Conservation (phyloP, 1,140 invertebrate species). For the Panagrolaimus sp. region DNA sequence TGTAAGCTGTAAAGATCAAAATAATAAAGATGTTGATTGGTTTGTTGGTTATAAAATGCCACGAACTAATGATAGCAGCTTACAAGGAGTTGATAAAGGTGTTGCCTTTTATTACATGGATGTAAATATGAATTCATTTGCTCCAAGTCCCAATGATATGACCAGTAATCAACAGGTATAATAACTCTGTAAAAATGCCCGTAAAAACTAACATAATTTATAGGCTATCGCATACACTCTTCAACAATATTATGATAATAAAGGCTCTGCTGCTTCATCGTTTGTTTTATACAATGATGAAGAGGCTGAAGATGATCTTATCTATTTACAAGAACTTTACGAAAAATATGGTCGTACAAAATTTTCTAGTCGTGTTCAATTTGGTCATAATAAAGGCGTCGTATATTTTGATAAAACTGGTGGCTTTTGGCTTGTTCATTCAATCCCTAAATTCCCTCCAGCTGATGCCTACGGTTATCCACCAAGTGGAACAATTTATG, state of each 20-base stretch:
- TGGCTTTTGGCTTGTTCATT: constrained; percentile 41
- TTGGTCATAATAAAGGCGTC: constrained; percentile 29
- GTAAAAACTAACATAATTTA: neutral
- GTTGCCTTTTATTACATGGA: constrained; percentile 40
- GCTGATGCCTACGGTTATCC: constrained; percentile 32
- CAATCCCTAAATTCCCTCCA: constrained; percentile 35
- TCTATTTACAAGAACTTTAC: too few relatives aligned
- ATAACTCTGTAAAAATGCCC: neutral
- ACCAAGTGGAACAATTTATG: constrained; percentile 26
- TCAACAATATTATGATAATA: constrained; percentile 31
- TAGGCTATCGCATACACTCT: constrained; percentile 42
- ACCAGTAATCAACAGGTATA: constrained; percentile 28
- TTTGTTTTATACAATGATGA: constrained; percentile 43
- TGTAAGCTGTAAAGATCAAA: constrained; percentile 39
- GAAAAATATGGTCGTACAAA: too few relatives aligned
- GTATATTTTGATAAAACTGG: constrained; percentile 29
- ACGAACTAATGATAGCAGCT: constrained; percentile 16
- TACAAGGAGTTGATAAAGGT: constrained; percentile 25
- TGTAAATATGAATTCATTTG: constrained; percentile 26
- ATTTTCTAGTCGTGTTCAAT: too few relatives aligned
- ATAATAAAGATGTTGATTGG: constrained; percentile 36
- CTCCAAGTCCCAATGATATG: constrained; percentile 22
- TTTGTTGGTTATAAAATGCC: constrained; percentile 40
- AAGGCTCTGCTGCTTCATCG: constrained; percentile 20
- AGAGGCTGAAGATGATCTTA: neutral